A percentile compares a stretch with the other conserved stretches of the same genome.
These are phyloP conservation scores for Mobula birostris DNA, from an alignment of 2,113 vertebrate species.

Conservation along the genomic window DNA sequence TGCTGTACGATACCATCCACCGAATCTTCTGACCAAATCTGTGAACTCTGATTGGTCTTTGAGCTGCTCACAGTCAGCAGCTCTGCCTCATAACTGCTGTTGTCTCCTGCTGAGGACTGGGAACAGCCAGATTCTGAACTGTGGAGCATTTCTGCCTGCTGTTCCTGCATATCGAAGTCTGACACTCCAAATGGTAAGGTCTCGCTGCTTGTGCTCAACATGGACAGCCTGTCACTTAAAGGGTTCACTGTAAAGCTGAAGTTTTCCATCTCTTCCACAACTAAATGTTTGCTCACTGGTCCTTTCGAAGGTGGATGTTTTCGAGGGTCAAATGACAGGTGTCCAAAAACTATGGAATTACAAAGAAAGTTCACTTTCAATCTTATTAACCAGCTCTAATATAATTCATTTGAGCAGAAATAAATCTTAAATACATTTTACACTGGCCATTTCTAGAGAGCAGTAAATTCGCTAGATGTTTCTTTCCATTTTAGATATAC, in stretches of 20 bases:
- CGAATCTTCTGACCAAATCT: slow-evolving; percentile 54
- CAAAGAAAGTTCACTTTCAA: slow-evolving; percentile 7
- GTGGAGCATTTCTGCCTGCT: slow-evolving; percentile 75
- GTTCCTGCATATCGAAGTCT: slow-evolving; percentile 76
- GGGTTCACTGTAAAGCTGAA: slow-evolving; percentile 95
- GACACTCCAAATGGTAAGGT: slow-evolving; percentile 75
- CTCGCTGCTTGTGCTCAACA: slow-evolving; percentile 91
- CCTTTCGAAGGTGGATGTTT: slow-evolving; percentile 50
- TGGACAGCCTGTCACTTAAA: slow-evolving; percentile 84
- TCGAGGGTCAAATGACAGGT: slow-evolving; percentile 18
- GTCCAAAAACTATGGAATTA: slow-evolving; percentile 32
- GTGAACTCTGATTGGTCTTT: slow-evolving; percentile 57
- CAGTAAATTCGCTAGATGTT: background rate
- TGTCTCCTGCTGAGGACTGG: slow-evolving; percentile 78
- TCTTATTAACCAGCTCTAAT: background rate
- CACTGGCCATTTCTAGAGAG: background rate
- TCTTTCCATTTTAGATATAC: background rate
- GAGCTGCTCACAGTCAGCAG: slow-evolving; percentile 51
- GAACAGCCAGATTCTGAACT: slow-evolving; percentile 86
- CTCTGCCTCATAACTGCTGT: slow-evolving; percentile 78
- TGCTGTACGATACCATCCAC: slow-evolving; percentile 71
- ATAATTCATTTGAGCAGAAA: background rate
- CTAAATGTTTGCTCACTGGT: slow-evolving; percentile 55
- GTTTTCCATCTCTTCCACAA: slow-evolving; percentile 84
- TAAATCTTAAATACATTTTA: background rate